Evolutionary conservation across 2,888 invertebrate genomes (phyloP).

Genomic region (Mythimna vitellina): DNA sequence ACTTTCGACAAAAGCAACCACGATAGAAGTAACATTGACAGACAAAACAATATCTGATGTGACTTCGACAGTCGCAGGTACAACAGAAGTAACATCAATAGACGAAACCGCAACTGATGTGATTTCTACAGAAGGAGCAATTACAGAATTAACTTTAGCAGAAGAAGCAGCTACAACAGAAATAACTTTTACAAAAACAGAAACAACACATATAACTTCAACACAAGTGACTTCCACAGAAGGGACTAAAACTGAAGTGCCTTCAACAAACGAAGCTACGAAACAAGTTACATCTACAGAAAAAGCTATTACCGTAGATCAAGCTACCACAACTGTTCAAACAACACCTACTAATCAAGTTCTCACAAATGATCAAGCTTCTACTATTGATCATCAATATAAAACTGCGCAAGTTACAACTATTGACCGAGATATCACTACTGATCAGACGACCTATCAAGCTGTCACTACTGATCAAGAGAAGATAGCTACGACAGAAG

Average conservation of each 20-base stretch:
- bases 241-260: no score
- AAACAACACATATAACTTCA: no score
- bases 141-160: no score
- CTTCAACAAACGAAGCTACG: not conserved
- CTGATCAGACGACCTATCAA: not conserved
- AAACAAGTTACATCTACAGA: slow-evolving; percentile 1
- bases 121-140: no score
- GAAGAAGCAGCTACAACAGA: no score
- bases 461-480: not conserved
- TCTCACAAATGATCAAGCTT: not conserved
- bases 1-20: accelerated
- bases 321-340: not conserved
- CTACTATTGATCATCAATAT: slow-evolving; percentile 9
- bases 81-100: no score
- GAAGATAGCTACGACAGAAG: not conserved
- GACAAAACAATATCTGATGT: not conserved
- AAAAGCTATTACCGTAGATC: not conserved
- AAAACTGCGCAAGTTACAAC: not conserved
- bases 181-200: no score
- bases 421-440: not conserved
- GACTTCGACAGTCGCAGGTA: not conserved
- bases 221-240: no score
- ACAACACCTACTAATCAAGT: not conserved
- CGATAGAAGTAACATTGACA: not conserved
- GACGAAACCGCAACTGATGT: no score